phyloP scores from a whole-genome alignment of 2,113 vertebrate species.

The Silurus meridionalis region DNA sequence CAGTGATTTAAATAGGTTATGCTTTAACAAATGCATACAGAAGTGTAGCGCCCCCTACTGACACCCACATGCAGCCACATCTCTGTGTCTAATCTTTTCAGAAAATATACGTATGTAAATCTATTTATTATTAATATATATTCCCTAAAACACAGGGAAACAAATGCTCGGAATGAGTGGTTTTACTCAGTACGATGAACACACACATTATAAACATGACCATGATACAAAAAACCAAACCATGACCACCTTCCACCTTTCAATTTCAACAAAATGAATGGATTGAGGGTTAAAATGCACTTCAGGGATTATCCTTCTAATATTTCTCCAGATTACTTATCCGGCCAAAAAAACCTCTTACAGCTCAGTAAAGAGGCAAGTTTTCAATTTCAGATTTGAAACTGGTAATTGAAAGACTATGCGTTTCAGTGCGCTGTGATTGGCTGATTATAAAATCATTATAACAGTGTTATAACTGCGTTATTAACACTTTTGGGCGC shows the following conservation, averaged over 20 bases:
- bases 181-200: not conserved
- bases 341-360: conserved; percentile 57
- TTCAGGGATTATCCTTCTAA: conserved; percentile 71
- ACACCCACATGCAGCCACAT: too few relatives aligned
- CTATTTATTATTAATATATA: too few relatives aligned
- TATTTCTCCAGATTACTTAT: conserved; percentile 63
- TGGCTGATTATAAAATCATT: not conserved
- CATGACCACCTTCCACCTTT: conserved; percentile 3
- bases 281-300: conserved; percentile 44
- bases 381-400: conserved; percentile 5
- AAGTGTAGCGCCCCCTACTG: too few relatives aligned
- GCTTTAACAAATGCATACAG: too few relatives aligned
- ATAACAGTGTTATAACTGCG: conserved; percentile 22
- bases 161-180: too few relatives aligned
- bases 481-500: not conserved
- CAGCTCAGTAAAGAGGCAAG: not conserved
- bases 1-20: too few relatives aligned
- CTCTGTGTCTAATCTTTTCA: too few relatives aligned
- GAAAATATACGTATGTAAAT: too few relatives aligned
- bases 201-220: not conserved
- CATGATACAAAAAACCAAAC: not conserved
- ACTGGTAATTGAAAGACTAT: not conserved
- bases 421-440: not conserved
- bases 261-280: conserved; percentile 57
- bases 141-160: too few relatives aligned